Conservation (phyloP, 64 coral and sea anemone species). For the Pachyseris speciosa region DNA sequence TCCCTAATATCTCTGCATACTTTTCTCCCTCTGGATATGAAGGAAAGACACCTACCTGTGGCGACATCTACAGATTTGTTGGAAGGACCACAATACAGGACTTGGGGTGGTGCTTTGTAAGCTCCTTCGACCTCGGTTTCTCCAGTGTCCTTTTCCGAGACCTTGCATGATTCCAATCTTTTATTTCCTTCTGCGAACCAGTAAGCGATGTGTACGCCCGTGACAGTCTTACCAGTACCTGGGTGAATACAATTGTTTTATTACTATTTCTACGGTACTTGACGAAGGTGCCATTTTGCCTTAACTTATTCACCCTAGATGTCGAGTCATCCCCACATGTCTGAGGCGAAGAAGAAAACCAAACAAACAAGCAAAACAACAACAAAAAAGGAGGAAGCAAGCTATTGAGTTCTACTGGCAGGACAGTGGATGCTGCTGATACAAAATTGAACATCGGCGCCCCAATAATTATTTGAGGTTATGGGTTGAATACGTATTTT, state of each 20-base stretch:
- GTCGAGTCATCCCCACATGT: too few species aligned
- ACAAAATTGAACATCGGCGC: too few species aligned
- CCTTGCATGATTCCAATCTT: not conserved
- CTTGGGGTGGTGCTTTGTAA: conserved; percentile 57
- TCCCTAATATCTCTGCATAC: too few species aligned
- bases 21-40: not conserved
- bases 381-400: too few species aligned
- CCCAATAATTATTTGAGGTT: too few species aligned
- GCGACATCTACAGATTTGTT: conserved; percentile 98
- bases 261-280: too few species aligned
- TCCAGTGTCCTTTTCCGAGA: not conserved
- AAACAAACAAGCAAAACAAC: too few species aligned
- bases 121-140: not conserved
- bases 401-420: too few species aligned
- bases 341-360: too few species aligned
- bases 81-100: conserved; percentile 96
- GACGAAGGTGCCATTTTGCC: not conserved
- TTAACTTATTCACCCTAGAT: too few species aligned
- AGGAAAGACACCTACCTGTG: conserved; percentile 52
- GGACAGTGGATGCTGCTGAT: too few species aligned
- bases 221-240: conserved; percentile 98
- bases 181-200: conserved; percentile 83
- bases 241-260: not conserved
- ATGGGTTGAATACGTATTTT: too few species aligned
- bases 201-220: conserved; percentile 97